Evolutionary conservation across 1,140 invertebrate genomes (phyloP).

Genomic region (Brachionus sp.): DNA sequence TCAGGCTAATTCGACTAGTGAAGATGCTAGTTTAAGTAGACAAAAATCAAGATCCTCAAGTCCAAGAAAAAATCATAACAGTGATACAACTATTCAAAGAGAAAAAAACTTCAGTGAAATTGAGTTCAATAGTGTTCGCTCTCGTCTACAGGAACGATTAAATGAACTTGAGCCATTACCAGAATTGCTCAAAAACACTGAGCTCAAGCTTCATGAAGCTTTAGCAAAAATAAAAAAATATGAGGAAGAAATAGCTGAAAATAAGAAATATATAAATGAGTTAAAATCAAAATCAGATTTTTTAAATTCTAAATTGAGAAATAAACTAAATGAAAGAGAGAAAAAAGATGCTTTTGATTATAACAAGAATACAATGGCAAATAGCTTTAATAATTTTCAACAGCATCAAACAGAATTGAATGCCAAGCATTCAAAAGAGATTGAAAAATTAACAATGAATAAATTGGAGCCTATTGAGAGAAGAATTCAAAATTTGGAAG

Average conservation of each 20-base stretch:
- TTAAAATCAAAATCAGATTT: constrained; percentile 53
- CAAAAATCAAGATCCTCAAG: not conserved
- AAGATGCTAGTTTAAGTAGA: not conserved
- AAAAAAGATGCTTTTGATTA: not conserved
- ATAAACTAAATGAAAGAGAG: not conserved
- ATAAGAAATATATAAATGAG: constrained; percentile 53
- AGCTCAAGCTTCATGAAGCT: constrained; percentile 54
- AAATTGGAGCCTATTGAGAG: constrained; percentile 25
- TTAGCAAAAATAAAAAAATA: constrained; percentile 51
- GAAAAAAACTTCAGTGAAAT: constrained; percentile 50
- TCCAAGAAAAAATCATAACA: not conserved
- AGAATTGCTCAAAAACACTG: constrained; percentile 56
- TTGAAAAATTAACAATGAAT: not conserved
- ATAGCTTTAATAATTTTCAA: not conserved
- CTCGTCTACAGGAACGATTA: constrained; percentile 54
- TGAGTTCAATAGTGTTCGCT: constrained; percentile 55
- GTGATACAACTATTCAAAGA: not conserved
- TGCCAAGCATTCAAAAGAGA: not conserved
- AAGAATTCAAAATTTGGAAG: constrained; percentile 26
- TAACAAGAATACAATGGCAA: not conserved
- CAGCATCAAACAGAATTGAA: not conserved
- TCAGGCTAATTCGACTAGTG: not conserved
- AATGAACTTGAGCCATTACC: constrained; percentile 59
- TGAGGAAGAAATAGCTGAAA: constrained; percentile 54
- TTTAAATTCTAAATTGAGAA: not conserved